A percentile compares a stretch with the other conserved stretches of the same genome.
Evolutionary conservation across 2,113 vertebrate species (phyloP).

Genomic region (Narcine bancroftii): DNA sequence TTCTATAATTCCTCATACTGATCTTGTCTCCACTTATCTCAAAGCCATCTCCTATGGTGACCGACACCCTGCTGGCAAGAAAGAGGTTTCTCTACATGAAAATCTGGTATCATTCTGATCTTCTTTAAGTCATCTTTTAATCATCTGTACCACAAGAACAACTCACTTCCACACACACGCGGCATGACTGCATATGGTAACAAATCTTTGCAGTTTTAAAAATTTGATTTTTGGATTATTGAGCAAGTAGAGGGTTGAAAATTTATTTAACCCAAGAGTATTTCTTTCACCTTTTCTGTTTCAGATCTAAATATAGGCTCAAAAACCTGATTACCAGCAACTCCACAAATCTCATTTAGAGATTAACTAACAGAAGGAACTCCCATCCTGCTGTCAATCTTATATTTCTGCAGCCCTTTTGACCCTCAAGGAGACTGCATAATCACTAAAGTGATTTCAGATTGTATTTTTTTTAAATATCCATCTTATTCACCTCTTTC

Average conservation of each 20-base stretch:
- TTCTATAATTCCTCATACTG: background rate
- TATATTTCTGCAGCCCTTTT: background rate
- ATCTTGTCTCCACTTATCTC: background rate
- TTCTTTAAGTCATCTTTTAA: background rate
- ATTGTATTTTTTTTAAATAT: background rate
- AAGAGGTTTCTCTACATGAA: background rate
- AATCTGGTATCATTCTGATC: background rate
- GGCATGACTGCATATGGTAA: too few relatives aligned
- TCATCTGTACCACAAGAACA: background rate
- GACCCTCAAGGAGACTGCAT: background rate
- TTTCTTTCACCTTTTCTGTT: background rate
- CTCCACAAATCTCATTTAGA: background rate
- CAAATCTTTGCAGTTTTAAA: background rate
- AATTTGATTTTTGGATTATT: background rate
- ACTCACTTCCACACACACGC: background rate
- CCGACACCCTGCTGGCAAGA: background rate
- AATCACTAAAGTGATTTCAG: background rate
- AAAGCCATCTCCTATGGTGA: background rate
- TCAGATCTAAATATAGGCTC: background rate
- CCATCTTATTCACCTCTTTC: background rate
- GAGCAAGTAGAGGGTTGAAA: background rate
- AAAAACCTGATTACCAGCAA: background rate
- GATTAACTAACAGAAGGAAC: background rate
- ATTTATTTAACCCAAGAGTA: background rate
- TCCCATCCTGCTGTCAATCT: background rate